Conservation (phyloP, 2,113 vertebrate species). For the Podarcis raffonei region DNA sequence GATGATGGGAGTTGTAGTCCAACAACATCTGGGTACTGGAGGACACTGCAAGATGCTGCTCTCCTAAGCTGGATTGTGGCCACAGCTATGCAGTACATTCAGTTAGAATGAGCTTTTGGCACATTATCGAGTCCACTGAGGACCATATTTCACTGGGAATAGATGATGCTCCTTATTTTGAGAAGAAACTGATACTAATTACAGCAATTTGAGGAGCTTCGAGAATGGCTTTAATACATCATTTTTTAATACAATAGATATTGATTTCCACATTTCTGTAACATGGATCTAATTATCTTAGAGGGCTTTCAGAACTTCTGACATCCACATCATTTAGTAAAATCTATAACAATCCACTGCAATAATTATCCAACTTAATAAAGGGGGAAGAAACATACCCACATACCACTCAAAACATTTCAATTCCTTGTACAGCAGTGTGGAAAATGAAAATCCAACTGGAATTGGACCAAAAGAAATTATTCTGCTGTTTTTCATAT, state of each 20-base stretch:
- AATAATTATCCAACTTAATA: neutral
- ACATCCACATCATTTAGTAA: neutral
- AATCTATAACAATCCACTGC: conserved; percentile 4
- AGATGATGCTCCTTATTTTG: neutral
- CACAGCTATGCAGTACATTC: neutral
- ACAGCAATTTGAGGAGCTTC: neutral
- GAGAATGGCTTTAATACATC: neutral
- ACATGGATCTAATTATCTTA: neutral
- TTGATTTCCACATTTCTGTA: neutral
- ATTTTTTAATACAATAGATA: neutral
- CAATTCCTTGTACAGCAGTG: neutral
- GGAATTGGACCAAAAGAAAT: neutral
- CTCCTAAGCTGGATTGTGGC: neutral
- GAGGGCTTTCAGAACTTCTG: neutral
- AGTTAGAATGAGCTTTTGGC: neutral
- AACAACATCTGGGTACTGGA: too few species aligned
- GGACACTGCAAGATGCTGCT: too few species aligned
- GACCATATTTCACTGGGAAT: neutral
- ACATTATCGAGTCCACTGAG: neutral
- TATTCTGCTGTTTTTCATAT: neutral
- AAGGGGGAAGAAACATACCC: neutral
- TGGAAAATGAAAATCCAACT: neutral
- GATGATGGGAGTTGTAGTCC: too few species aligned
- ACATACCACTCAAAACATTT: neutral
- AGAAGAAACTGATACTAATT: neutral